Evolutionary conservation across 2,888 invertebrate genomes (phyloP), one percentile per base, ranked within the genome.

Genomic region (Crepidodera aurea): DNA sequence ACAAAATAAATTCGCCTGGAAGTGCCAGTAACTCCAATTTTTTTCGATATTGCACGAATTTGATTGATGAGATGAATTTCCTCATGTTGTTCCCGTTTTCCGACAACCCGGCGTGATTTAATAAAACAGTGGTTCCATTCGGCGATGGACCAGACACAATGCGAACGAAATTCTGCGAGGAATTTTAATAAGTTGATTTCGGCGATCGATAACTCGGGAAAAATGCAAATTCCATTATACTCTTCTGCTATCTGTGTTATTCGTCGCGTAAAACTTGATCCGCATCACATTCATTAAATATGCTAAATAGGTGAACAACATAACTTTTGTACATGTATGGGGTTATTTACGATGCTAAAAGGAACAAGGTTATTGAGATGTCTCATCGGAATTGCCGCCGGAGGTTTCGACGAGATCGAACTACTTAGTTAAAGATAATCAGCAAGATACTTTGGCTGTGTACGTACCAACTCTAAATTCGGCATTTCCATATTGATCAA

Each of bases 81-180:
- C n/a, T 5, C 15, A 19, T 50, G 18, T n/a, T 34, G 27, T 29
- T 15, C 32, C 10, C 10, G 10, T 15, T 51, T 32, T 32, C 13
- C 32, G 18, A 5, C 16, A 10, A 46, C 37, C 56, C 34, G 34
- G 22, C 50, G 29, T 40, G 39, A 58, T 58, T 51, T 50, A 58
- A 58, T 58, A 58, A 58, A 50, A 58, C 58, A 58, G 40, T 51
- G 39, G 50, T 57, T 32, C 51, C 42, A 58, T 32, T 58, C 40
- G 18, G 29, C 58, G 32, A 27, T 51, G 58, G 58, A 58, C 58
- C 50, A 15, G 54, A 15, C 40, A 50, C 48, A 16, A 50, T 53
- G 53, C 37, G 25, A 25, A 25, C 40, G 53, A 53, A 22, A 39
- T 25, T 15, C 25, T 40, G 16, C 25, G 25, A 37, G 51, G 39